Base-by-base conservation (phyloP, 2,113 vertebrate genomes). In the Sinocyclocheilus rhinocerous region DNA sequence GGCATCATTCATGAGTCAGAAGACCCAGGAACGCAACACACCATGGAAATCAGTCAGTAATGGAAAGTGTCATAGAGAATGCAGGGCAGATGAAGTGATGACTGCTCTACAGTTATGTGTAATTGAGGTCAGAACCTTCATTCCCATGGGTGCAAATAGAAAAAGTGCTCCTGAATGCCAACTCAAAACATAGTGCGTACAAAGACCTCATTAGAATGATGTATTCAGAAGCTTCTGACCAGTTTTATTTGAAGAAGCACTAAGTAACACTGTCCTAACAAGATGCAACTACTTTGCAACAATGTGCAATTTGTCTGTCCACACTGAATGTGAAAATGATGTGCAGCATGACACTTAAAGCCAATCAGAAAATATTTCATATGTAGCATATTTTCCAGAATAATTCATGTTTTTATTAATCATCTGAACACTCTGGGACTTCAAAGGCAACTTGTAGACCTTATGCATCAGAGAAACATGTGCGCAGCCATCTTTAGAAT, bases 41-140 rank as follows among this genome's bases (percentile, higher is more conserved):
- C 18, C 50, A 73, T 1, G 18, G 15, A 57, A 55, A 80, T 39
- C 13, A 24, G 50, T 16, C 77, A 39, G 67, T 70, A 42, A 75
- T 59, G 36, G 26, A 81, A 26, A 45, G 55, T 20, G 22, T 50
- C 7, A 55, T 20, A 39, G 20, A 48, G 29, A 76, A 50, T 22
- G 24, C 48, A 65, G 76, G 12, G 69, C 16, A 72, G 63, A 70
- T 57, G 65, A 50, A 50, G 52, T 29, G 59, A 24, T 55, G 59
- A 55, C 65, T 24, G 82, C 63, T 52, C 52, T 82, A 50, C 45
- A 29, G 75, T 55, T 87, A 11, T 84, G 65, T 70, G 65, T 83
- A 83, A 91, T 88, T 87, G 69, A 89, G 91, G 82, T 77, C 82
- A 87, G 50, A 65, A 63, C n/a, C 48, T 81, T 84, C 16, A 88